Conservation (phyloP, 2,888 invertebrate genomes). For the Trissonchulus latispiculum region DNA sequence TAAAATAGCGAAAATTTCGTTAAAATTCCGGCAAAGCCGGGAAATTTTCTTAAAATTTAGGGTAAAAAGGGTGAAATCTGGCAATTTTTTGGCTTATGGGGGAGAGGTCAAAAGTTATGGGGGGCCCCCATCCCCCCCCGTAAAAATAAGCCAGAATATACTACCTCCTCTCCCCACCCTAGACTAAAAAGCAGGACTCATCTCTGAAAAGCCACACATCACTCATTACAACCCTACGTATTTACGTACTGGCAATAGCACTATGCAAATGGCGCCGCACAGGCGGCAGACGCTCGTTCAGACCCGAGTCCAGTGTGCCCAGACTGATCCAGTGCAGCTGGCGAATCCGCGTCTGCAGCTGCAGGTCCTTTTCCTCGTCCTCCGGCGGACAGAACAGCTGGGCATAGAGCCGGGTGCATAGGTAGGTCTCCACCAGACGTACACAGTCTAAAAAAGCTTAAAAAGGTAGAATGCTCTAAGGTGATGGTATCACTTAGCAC, state of each 20-base stretch:
- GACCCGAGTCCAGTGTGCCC: conserved; percentile 78
- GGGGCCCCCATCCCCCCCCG: too few species aligned
- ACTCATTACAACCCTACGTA: neutral
- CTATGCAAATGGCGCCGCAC: conserved; percentile 4
- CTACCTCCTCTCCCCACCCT: too few species aligned
- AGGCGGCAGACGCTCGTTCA: conserved; percentile 52
- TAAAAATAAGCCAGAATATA: too few species aligned
- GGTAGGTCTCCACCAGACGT: conserved; percentile 79
- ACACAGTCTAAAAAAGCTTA: conserved; percentile 19
- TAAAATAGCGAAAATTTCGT: too few species aligned
- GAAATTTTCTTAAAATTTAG: too few species aligned
- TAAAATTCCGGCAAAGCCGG: too few species aligned
- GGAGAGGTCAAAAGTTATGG: too few species aligned
- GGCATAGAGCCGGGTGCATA: conserved; percentile 79
- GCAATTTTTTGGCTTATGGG: too few species aligned
- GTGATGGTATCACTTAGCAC: too few species aligned
- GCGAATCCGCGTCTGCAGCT: conserved; percentile 82
- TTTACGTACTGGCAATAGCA: conserved; percentile 14
- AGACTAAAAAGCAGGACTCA: too few species aligned
- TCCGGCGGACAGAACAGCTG: conserved; percentile 77
- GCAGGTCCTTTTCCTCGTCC: conserved; percentile 72
- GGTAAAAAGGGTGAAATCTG: too few species aligned
- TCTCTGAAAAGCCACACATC: neutral
- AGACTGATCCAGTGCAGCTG: conserved; percentile 93
- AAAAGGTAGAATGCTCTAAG: too few species aligned